phyloP scores from a whole-genome alignment of 2,797 vertebrate species.

The Eleutherodactylus coqui region DNA sequence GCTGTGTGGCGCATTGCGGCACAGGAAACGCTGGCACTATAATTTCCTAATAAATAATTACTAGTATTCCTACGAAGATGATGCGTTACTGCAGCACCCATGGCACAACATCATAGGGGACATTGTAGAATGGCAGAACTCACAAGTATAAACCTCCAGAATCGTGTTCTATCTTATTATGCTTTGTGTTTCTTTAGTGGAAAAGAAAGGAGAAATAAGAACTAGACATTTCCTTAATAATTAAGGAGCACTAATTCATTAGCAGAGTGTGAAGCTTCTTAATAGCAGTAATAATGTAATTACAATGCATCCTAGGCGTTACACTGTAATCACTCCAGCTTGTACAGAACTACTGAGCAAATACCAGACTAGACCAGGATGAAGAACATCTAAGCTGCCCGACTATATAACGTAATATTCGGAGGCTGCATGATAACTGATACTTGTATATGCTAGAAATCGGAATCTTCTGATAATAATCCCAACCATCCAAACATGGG shows the following conservation, averaged over 20 bases:
- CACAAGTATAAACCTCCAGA: not conserved
- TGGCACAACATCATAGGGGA: not conserved
- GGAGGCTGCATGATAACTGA: too few relatives aligned
- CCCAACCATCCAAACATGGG: too few relatives aligned
- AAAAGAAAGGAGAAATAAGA: not conserved
- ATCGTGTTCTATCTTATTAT: not conserved
- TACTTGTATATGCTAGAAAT: too few relatives aligned
- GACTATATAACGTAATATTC: too few relatives aligned
- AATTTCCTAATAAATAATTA: too few relatives aligned
- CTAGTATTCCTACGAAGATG: not conserved
- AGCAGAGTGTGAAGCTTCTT: not conserved
- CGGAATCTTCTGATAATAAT: too few relatives aligned
- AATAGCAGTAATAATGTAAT: constrained; percentile 11
- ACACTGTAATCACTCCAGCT: not conserved
- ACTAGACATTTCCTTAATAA: not conserved
- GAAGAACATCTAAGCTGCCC: too few relatives aligned
- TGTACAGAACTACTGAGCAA: not conserved
- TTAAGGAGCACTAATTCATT: not conserved
- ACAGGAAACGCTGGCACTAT: too few relatives aligned
- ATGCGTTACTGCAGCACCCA: not conserved
- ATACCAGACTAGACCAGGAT: not conserved
- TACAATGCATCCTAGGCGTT: not conserved
- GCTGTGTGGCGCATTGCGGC: too few relatives aligned
- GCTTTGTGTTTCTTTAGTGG: not conserved
- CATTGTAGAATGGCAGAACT: too few relatives aligned